These are phyloP conservation scores for Apoda limacodes DNA, from an alignment of 2,888 invertebrate genomes.

Conservation along the genomic window DNA sequence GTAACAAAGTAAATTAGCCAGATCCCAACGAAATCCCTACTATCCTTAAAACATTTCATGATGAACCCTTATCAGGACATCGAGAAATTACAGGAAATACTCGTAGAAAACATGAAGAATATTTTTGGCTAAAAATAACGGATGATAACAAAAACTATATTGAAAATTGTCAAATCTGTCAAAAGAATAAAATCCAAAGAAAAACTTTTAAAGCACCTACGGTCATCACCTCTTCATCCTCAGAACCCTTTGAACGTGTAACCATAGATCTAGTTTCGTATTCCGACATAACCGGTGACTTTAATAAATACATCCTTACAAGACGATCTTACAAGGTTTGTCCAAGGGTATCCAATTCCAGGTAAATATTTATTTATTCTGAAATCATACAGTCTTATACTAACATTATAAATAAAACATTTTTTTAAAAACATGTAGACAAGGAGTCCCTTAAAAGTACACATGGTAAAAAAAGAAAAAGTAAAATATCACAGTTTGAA, in stretches of 20 bases:
- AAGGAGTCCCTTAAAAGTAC: no score
- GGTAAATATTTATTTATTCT: constrained; percentile 27
- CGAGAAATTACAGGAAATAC: constrained; percentile 25
- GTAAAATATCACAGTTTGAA: constrained; percentile 23
- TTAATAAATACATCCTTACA: constrained; percentile 27
- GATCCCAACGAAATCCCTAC: constrained; percentile 21
- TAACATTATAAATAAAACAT: no score
- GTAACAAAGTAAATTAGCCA: constrained; percentile 21
- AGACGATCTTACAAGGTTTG: constrained; percentile 26
- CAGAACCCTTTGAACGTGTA: constrained; percentile 28
- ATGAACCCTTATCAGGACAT: constrained; percentile 26
- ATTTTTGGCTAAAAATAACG: constrained; percentile 28
- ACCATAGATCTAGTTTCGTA: constrained; percentile 29
- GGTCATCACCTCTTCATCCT: constrained; percentile 26
- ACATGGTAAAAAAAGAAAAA: constrained; percentile 29
- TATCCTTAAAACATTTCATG: constrained; percentile 25
- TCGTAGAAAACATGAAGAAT: constrained; percentile 25
- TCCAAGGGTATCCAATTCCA: constrained; percentile 28
- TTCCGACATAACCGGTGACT: constrained; percentile 24
- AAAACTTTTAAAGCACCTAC: constrained; percentile 27
- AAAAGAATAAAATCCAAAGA: constrained; percentile 26
- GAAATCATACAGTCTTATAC: no score
- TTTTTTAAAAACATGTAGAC: no score
- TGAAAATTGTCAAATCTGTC: constrained; percentile 22
- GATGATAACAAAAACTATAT: constrained; percentile 25